These are phyloP conservation scores for Nothobranchius kuhntae DNA, from an alignment of 2,113 vertebrate species.

Conservation along the genomic window DNA sequence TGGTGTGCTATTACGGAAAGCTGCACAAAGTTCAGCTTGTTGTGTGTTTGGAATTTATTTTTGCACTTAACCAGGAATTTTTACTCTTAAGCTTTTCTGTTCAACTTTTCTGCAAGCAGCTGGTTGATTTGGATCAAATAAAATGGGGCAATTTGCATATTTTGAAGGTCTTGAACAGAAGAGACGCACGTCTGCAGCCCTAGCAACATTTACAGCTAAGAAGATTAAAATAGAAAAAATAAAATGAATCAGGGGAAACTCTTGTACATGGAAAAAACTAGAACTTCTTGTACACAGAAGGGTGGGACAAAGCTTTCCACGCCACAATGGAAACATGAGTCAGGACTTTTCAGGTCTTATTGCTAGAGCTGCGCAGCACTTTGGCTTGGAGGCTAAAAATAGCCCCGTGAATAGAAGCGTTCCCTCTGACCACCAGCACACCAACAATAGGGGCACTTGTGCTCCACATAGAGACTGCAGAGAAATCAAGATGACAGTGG, in stretches of 20 bases:
- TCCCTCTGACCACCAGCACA: slow-evolving; percentile 41
- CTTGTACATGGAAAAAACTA: slow-evolving; percentile 52
- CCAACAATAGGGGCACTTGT: slow-evolving; percentile 47
- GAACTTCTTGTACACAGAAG: slow-evolving; percentile 46
- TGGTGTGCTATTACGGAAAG: not conserved
- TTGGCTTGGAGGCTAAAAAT: slow-evolving; percentile 67
- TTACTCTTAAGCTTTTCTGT: not conserved
- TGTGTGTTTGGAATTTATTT: not conserved
- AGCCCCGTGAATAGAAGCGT: slow-evolving; percentile 51
- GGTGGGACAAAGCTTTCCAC: slow-evolving; percentile 54
- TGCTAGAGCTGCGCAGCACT: slow-evolving; percentile 62
- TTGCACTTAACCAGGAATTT: not conserved
- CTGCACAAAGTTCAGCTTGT: not conserved
- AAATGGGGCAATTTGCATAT: too few relatives aligned
- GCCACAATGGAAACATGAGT: slow-evolving; percentile 69
- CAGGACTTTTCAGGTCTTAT: slow-evolving; percentile 65
- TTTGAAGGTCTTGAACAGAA: too few relatives aligned
- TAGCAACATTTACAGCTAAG: slow-evolving; percentile 55
- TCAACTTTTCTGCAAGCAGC: too few relatives aligned
- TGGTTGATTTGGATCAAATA: too few relatives aligned
- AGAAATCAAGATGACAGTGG: not conserved
- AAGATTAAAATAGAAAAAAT: slow-evolving; percentile 57
- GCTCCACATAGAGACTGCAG: slow-evolving; percentile 36
- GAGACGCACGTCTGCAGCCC: slow-evolving; percentile 37
- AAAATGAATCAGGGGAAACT: slow-evolving; percentile 10